Evolutionary conservation across 2,797 vertebrate species (phyloP), one percentile per base, ranked within the genome.

Genomic region (Sebastiscus albofasciatus): DNA sequence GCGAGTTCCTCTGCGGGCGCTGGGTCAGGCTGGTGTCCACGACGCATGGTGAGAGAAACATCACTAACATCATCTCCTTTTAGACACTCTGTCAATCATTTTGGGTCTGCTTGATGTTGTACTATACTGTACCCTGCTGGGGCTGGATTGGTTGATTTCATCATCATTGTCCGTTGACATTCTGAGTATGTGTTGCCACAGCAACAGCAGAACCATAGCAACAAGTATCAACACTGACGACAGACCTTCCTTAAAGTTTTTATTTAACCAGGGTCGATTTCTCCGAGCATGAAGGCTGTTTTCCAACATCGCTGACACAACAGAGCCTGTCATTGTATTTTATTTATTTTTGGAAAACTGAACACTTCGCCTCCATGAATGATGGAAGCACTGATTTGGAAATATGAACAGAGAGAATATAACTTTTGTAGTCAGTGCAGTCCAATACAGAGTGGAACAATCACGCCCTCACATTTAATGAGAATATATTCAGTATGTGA

Each of bases 41-140:
- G 97, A 99, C 49, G 99, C 99, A 85, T 99, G 99, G 99, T 99
- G 96, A 94, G 94, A 95, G 82, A 68, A 75, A 10, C 33, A 3
- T 62, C 22, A 24, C 62, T 29, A 31, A 54, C 39, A 27, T 59
- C 14, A 14, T 22, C 10, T 13, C 10, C 18, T 27, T 10, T 39
- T 27, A 42, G 22, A 54, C 64, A 29, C 58, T 20, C 10, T 6
- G 42, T 75, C 31, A 34, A 9, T 70, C 49, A 2, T 65, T 67
- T 66, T 22, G 7, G 6, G 14, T 29, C 18, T 24, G 24, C 49
- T 77, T 69, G 54, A 27, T 54, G 14, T 26, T 26, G 39, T 13
- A 20, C 75, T 70, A 59, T 31, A 24, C 58, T 73, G 46, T 52
- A 26, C 54, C 24, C 39, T 58, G 69, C 73, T 73, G 59, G 13